Conservation (phyloP, 2,113 vertebrate species). For the Triplophysa tibetana region DNA sequence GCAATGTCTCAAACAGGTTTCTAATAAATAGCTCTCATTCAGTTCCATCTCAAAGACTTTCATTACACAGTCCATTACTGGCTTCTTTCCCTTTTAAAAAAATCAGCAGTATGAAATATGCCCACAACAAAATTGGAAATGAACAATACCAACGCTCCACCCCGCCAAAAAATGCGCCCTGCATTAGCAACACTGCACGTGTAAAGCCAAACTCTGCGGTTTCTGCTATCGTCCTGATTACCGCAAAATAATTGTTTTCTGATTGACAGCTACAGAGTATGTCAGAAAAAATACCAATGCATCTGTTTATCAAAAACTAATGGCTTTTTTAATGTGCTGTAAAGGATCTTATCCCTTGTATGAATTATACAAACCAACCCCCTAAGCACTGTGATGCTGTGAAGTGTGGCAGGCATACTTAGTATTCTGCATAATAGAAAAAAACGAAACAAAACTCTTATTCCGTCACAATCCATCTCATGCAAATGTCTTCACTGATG, state of each 20-base stretch:
- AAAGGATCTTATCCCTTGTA: constrained; percentile 53
- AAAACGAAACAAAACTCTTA: constrained; percentile 45
- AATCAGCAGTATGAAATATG: constrained; percentile 39
- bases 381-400: constrained; percentile 48
- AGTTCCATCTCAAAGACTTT: constrained; percentile 52
- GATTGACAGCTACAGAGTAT: constrained; percentile 60
- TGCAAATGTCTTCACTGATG: constrained; percentile 49
- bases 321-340: constrained; percentile 60
- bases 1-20: constrained; percentile 46
- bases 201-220: constrained; percentile 40
- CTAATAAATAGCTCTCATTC: constrained; percentile 53
- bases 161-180: constrained; percentile 41
- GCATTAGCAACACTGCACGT: constrained; percentile 34
- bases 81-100: constrained; percentile 45
- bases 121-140: constrained; percentile 41
- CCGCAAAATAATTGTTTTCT: constrained; percentile 59
- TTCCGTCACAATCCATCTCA: constrained; percentile 42
- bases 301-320: constrained; percentile 67
- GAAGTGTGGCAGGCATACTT: constrained; percentile 49
- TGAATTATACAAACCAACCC: constrained; percentile 53
- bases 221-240: constrained; percentile 61
- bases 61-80: constrained; percentile 59
- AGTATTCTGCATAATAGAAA: constrained; percentile 40
- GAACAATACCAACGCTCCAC: constrained; percentile 20
- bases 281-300: constrained; percentile 32